Base-by-base conservation (phyloP, 2,113 vertebrate genomes). In the Hymenochirus boettgeri region DNA sequence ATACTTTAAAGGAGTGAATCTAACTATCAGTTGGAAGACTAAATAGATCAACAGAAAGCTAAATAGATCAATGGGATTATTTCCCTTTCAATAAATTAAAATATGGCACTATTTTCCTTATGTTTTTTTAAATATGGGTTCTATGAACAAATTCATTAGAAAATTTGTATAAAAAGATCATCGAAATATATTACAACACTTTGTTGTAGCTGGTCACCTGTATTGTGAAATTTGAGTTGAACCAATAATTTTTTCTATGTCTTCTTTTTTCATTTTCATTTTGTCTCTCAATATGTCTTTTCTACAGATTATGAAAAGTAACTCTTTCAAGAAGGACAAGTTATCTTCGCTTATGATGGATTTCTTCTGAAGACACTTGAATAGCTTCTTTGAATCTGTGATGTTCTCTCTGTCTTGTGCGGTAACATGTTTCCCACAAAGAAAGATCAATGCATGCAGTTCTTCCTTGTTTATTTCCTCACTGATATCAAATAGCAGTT, bases 251-350 rank as follows among this genome's bases (percentile, higher is more conserved):
- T 4, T 39, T 11, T 47, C 23, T 70, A 89, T 72, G 47, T 83
- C 58, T 5, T 66, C 22, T 7, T 7, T 31, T 37, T 46, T 80
- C 45, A 59, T 78, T 12, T 15, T 4, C 50, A 88, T 57, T 0
- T 1, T 1, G 0, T 4, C 5, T 2, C 0, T 8, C 61, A 89
- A 65, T 3, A 89, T 72, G 42, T 87, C 80, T 0, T 79, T 59
- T 3, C 78, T 75, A 1, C 10, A 1, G 15, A 82, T 79, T 1
- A 1, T 31, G 61, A 71, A 89, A 1, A 89, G 67, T 42, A 89
- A 71, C 70, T 89, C 88, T 61, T 75, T 79, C 33, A 89, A 27
- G 64, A 86, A 84, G 60, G 1, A 66, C 13, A 80, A 18, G 10
- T 79, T 61, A 12, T 0, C 45, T 0, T 0, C 46, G 5, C 74